phyloP scores from a whole-genome alignment of 2,888 invertebrate species.

The Synanthedon vespiformis region DNA sequence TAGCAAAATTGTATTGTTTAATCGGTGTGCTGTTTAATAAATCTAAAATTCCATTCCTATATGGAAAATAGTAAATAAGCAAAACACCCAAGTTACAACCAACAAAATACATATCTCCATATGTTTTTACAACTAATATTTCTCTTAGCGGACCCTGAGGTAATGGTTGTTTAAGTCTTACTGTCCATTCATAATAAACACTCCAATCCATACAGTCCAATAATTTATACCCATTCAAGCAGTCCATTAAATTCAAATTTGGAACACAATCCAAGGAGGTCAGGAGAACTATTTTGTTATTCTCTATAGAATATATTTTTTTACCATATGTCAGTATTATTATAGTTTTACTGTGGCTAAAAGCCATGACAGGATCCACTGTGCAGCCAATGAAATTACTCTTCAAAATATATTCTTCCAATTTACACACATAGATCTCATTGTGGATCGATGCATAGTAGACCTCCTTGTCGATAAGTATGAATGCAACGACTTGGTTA shows the following conservation, averaged over 20 bases:
- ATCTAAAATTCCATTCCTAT: constrained; percentile 29
- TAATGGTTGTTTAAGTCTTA: constrained; percentile 20
- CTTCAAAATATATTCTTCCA: constrained; percentile 12
- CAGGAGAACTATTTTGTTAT: constrained; percentile 13
- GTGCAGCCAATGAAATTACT: constrained; percentile 1
- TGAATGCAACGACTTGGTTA: constrained; percentile 29
- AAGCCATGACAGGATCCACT: constrained; percentile 21
- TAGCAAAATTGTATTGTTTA: constrained; percentile 43
- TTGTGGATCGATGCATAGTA: constrained; percentile 30
- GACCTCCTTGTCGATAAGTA: constrained; percentile 19
- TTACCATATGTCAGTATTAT: constrained; percentile 4
- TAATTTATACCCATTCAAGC: constrained; percentile 28
- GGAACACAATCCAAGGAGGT: constrained; percentile 16
- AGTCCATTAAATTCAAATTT: constrained; percentile 22
- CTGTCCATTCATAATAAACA: constrained; percentile 41
- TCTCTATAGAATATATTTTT: constrained; percentile 24
- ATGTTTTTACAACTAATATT: constrained; percentile 30
- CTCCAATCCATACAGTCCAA: constrained; percentile 45
- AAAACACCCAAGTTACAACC: constrained; percentile 44
- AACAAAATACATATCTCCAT: constrained; percentile 44
- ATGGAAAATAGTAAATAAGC: constrained; percentile 40
- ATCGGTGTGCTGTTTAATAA: constrained; percentile 32
- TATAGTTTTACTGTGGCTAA: neutral
- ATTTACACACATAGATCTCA: constrained; percentile 24
- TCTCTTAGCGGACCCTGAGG: constrained; percentile 34